A percentile compares a stretch with the other conserved stretches of the same genome.
These are phyloP conservation scores for Nomada fabriciana DNA, from an alignment of 2,888 invertebrate genomes.

Conservation along the genomic window DNA sequence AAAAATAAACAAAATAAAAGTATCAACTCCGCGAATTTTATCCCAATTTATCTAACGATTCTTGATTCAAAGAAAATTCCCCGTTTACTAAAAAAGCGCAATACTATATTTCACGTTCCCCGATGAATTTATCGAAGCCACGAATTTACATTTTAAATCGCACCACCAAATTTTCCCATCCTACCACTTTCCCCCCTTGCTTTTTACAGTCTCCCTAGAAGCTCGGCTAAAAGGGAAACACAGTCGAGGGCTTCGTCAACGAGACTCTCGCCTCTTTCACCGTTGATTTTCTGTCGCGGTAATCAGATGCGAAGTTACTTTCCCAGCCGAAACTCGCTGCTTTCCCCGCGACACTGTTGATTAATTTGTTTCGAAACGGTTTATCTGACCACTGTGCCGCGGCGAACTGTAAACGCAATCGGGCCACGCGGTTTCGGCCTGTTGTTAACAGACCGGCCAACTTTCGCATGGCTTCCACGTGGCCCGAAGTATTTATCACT, in stretches of 20 bases:
- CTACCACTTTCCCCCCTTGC: background rate
- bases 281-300: constrained; percentile 48
- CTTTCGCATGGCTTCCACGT: constrained; percentile 45
- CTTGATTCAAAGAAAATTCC: too few species aligned
- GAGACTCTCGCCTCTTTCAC: constrained; percentile 27
- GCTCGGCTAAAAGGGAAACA: background rate
- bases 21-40: too few species aligned
- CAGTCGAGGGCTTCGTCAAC: background rate
- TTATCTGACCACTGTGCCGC: constrained; percentile 36
- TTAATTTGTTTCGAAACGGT: constrained; percentile 62
- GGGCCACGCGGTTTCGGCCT: constrained; percentile 15
- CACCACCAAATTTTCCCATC: background rate
- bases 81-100: too few species aligned
- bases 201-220: background rate
- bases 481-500: constrained; percentile 44
- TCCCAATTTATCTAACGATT: too few species aligned
- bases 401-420: constrained; percentile 53
- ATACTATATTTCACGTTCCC: too few species aligned
- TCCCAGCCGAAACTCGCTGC: constrained; percentile 17
- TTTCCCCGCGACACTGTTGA: constrained; percentile 47
- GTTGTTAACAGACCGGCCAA: constrained; percentile 17
- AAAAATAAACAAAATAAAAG: too few species aligned
- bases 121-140: too few species aligned
- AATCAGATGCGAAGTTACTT: constrained; percentile 53
- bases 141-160: too few species aligned